Percentiles rank a stretch among this genome's conserved stretches.
phyloP scores from a whole-genome alignment of 2,113 vertebrate species.

The Anolis carolinensis region DNA sequence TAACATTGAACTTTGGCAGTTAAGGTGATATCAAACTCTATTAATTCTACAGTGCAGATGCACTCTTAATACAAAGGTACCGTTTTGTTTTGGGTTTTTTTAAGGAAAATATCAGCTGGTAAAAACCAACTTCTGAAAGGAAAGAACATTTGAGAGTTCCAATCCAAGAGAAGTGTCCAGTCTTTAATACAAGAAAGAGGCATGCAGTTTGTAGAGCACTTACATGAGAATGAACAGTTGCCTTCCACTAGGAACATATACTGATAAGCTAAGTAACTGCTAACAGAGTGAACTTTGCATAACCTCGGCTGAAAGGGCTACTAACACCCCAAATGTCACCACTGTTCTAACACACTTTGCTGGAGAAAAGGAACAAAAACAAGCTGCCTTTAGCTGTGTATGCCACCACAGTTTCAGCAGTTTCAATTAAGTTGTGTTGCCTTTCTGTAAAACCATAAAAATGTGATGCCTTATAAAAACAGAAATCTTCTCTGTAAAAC shows the following conservation, averaged over 20 bases:
- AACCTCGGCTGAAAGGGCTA: constrained; percentile 55
- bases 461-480: neutral
- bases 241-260: constrained; percentile 59
- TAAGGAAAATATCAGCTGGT: neutral
- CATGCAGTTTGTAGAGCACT: constrained; percentile 57
- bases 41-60: too few species aligned
- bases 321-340: constrained; percentile 53
- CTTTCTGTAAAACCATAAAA: neutral
- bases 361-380: constrained; percentile 5
- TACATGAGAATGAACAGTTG: constrained; percentile 67
- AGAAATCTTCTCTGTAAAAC: neutral
- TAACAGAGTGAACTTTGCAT: constrained; percentile 71
- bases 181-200: constrained; percentile 44
- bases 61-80: neutral
- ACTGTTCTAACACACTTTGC: neutral
- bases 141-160: neutral
- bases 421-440: neutral
- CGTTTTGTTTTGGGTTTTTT: too few species aligned
- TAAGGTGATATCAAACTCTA: too few species aligned
- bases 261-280: constrained; percentile 72
- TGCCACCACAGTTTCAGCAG: neutral
- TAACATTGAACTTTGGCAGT: too few species aligned
- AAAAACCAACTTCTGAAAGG: neutral
- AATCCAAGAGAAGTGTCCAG: neutral
- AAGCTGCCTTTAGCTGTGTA: constrained; percentile 30